Evolutionary conservation across 2,797 vertebrate species (phyloP), one percentile per base, ranked within the genome.

Genomic region (Vireo griseus): DNA sequence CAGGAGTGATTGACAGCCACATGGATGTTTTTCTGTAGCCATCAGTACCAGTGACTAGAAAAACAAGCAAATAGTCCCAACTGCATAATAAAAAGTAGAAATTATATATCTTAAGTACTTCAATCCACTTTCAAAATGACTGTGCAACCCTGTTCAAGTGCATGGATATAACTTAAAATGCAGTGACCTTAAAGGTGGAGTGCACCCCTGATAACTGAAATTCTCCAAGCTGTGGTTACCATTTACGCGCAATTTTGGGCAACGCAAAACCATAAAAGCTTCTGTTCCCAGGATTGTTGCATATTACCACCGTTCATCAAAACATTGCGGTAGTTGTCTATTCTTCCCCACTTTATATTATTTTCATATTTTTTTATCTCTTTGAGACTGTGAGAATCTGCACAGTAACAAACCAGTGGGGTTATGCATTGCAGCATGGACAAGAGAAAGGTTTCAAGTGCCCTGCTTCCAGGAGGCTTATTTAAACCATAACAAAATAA

Each of bases 301-400:
- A 57, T 86, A 91, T 96, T 94, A 63, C 82, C n/a, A 55, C 76
- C 48, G 82, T 92, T 92, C 66, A 59, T 88, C 89, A 91, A 81
- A 81, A 69, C 1, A 1, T 42, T 73, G 48, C 59, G 89, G 76
- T 90, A 75, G 66, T 8, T 75, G 45, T 55, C 73, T 93, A 17
- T 88, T 88, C 81, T 87, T 90, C 28, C 10, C 39, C 33, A 21
- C 29, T 45, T 81, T 58, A 47, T 93, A 75, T 84, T 86, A 81
- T 91, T 94, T 95, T 91, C 26, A 8, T 83, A 20, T 63, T 83
- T 82, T 91, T 92, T 93, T 91, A 50, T 88, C 63, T 67, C 26
- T 55, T 45, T 40, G 76, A 86, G 63, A 52, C 48, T 21, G 2
- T 2, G 9, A 86, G 55, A 52, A 71, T 63, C 58, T 51, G 11